Evolutionary conservation across 2,888 invertebrate genomes (phyloP).

Genomic region (Caenorhabditis auriculariae): DNA sequence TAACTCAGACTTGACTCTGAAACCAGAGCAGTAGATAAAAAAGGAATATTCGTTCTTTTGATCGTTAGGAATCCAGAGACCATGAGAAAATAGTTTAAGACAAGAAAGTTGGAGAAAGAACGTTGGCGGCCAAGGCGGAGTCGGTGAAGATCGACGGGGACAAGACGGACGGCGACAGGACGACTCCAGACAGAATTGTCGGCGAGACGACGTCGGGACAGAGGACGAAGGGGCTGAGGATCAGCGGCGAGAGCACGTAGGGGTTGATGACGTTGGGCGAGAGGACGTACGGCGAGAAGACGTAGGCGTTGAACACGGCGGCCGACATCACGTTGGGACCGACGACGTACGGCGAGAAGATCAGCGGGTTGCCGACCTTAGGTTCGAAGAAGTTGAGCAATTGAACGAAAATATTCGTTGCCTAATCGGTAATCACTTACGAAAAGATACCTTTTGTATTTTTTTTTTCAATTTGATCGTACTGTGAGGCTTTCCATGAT

Average conservation of each 20-base stretch:
- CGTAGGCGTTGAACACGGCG: constrained; percentile 54
- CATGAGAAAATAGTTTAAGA: constrained; percentile 13
- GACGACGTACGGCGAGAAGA: constrained; percentile 44
- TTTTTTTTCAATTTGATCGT: not conserved
- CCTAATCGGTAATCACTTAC: not conserved
- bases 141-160: constrained; percentile 50
- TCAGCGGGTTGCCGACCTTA: constrained; percentile 37
- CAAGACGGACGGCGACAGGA: constrained; percentile 37
- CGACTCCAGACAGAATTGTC: constrained; percentile 43
- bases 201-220: constrained; percentile 48
- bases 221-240: constrained; percentile 38
- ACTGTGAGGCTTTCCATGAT: not conserved
- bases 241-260: constrained; percentile 48
- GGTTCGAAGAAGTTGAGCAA: not conserved
- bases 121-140: constrained; percentile 40
- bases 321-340: constrained; percentile 49
- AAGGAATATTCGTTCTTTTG: too few relatives aligned
- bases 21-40: constrained; percentile 1
- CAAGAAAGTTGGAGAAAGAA: constrained; percentile 46
- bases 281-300: constrained; percentile 48
- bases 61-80: too few relatives aligned
- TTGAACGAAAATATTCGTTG: not conserved
- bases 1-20: not conserved
- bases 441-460: too few relatives aligned
- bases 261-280: constrained; percentile 55